phyloP scores from a whole-genome alignment of 2,113 vertebrate genomes.

The Microtus ochrogaster region DNA sequence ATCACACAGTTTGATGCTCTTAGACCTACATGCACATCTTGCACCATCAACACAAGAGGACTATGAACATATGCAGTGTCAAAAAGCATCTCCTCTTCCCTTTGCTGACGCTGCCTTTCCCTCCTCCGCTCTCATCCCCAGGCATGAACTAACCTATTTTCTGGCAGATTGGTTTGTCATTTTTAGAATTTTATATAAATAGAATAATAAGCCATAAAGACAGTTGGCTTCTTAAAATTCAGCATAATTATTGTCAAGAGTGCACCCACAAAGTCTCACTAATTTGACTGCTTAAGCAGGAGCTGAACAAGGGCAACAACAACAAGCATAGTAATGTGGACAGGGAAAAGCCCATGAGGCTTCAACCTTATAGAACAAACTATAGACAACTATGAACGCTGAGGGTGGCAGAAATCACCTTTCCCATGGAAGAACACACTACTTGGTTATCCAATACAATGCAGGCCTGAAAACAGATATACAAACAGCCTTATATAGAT shows the following conservation, averaged over 20 bases:
- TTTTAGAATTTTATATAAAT: slow-evolving; percentile 36
- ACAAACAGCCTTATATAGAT: too few species aligned
- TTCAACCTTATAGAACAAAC: neutral
- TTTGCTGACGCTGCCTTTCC: neutral
- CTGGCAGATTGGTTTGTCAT: neutral
- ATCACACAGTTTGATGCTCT: neutral
- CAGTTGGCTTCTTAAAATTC: slow-evolving; percentile 9
- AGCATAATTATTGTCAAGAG: neutral
- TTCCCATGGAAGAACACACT: neutral
- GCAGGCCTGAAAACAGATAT: neutral
- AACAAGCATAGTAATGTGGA: too few species aligned
- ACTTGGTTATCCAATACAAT: neutral
- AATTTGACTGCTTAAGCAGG: neutral
- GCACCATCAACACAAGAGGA: neutral
- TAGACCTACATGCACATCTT: neutral
- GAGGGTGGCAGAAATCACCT: neutral
- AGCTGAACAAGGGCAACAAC: neutral
- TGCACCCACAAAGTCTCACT: neutral
- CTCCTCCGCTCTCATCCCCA: neutral
- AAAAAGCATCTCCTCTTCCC: neutral
- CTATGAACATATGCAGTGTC: neutral
- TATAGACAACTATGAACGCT: neutral
- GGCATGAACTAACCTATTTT: neutral
- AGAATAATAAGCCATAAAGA: neutral
- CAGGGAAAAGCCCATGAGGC: neutral